These are phyloP conservation scores for Craniophora ligustri DNA, from an alignment of 2,888 invertebrate genomes.

Conservation along the genomic window DNA sequence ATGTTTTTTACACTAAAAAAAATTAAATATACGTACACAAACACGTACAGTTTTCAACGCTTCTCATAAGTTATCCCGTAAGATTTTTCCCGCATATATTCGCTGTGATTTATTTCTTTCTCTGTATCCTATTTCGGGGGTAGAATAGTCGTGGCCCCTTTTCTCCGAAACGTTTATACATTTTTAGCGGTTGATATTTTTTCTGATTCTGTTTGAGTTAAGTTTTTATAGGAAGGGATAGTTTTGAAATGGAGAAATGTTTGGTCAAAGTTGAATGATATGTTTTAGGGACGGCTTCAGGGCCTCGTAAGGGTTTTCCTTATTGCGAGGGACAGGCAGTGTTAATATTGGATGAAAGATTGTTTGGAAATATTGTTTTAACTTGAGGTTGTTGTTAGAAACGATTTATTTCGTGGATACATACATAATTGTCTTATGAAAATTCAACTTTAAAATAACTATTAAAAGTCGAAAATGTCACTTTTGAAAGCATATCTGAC, in stretches of 20 bases:
- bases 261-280: slow-evolving; percentile 31
- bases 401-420: too few relatives aligned
- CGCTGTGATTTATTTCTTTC: slow-evolving; percentile 53
- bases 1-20: too few relatives aligned
- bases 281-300: slow-evolving; percentile 15
- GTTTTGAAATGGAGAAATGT: slow-evolving; percentile 36
- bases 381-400: too few relatives aligned
- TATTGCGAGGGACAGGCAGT: background rate
- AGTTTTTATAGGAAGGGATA: slow-evolving; percentile 26
- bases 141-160: slow-evolving; percentile 27
- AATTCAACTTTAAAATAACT: too few relatives aligned
- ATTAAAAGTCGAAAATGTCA: too few relatives aligned
- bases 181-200: slow-evolving; percentile 48
- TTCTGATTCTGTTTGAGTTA: slow-evolving; percentile 41
- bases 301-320: slow-evolving; percentile 14
- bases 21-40: slow-evolving; percentile 34
- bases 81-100: slow-evolving; percentile 47
- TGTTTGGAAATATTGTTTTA: background rate
- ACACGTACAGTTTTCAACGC: slow-evolving; percentile 46
- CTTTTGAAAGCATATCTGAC: too few relatives aligned
- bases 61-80: slow-evolving; percentile 42
- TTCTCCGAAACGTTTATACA: slow-evolving; percentile 38
- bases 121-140: slow-evolving; percentile 50
- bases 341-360: slow-evolving; percentile 1
- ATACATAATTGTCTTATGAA: too few relatives aligned